Percentiles rank a stretch among this genome's conserved stretches.
Evolutionary conservation across 2,113 vertebrate species (phyloP).

Genomic region (Laticauda laticaudata): DNA sequence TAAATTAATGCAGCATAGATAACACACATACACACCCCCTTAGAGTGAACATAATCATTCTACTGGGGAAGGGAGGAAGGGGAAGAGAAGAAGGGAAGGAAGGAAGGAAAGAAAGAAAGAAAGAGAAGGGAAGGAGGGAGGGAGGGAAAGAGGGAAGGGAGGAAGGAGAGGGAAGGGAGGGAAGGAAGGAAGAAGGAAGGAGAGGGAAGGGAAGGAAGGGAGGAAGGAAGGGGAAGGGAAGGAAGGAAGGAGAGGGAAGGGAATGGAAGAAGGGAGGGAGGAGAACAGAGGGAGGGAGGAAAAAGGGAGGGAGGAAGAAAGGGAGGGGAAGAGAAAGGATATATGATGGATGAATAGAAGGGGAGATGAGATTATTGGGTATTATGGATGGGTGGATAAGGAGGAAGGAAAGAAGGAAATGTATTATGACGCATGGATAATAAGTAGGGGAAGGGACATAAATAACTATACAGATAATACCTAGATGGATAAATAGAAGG

Average conservation of each 20-base stretch:
- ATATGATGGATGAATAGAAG: background rate
- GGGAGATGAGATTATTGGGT: background rate
- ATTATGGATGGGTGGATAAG: background rate
- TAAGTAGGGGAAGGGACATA: too few relatives aligned
- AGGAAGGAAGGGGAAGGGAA: background rate
- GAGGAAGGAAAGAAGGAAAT: too few relatives aligned
- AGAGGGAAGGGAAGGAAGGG: background rate
- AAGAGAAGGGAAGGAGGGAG: too few relatives aligned
- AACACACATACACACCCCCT: background rate
- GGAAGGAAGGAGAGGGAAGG: background rate
- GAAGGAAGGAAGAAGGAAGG: too few relatives aligned
- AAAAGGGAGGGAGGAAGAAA: too few relatives aligned
- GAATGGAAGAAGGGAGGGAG: too few relatives aligned
- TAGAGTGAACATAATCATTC: background rate
- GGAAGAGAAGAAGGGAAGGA: too few relatives aligned
- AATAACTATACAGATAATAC: too few relatives aligned
- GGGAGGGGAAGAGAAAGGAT: background rate
- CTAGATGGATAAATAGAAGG: background rate
- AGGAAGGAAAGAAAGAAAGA: accelerated
- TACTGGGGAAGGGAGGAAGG: too few relatives aligned
- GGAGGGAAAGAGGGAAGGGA: too few relatives aligned
- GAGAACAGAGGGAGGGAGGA: too few relatives aligned
- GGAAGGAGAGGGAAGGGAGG: accelerated
- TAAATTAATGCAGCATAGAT: background rate
- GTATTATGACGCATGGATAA: too few relatives aligned